Evolutionary conservation across 2,113 vertebrate genomes (phyloP), one percentile per base, ranked within the genome.

Genomic region (Osmerus eperlanus): DNA sequence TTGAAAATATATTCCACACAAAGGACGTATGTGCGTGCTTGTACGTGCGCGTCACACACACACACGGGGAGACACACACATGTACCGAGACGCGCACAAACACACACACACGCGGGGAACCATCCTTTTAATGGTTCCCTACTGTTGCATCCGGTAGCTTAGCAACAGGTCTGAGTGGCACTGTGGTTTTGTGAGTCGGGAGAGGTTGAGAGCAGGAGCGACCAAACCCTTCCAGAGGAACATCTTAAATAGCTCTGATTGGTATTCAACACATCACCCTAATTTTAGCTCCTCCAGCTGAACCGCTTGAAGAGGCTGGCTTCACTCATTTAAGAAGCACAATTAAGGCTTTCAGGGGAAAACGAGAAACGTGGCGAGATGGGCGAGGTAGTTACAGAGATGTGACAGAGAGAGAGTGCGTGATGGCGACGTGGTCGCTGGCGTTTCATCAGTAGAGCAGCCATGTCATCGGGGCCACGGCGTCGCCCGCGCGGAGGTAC

Each of bases 1-100:
- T 84, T 83, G 84, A 83, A 88, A 88, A 80, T 75, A 84, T 75
- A 81, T 86, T 86, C 82, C 71, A 81, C 68, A 77, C 67, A 87
- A 87, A 87, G 84, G 75, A 87, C 82, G 83, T 83, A 81, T 75
- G 75, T 12, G 53, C n/a, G 41, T 2, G 25, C 66, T 54, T 25
- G 11, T 11, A 25, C 51, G 53, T 21, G 53, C 65, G 23, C 2
- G 29, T 2, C 78, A 77, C 83, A 59, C 53, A 56, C 54, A 21
- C 55, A 69, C 55, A 69, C 55, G n/a, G 54, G 79, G 51, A 70
- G 60, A 52, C 69, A 68, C 70, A 68, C 70, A 75, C 28, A 60
- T 72, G 69, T 65, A 14, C 73, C 4, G 52, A 61, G n/a, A 29
- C 75, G 61, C 67, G 14, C 23, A 29, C 60, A 62, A 0, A 62